Conservation (phyloP, 2,888 invertebrate genomes). For the Xestia rhomboidea region DNA sequence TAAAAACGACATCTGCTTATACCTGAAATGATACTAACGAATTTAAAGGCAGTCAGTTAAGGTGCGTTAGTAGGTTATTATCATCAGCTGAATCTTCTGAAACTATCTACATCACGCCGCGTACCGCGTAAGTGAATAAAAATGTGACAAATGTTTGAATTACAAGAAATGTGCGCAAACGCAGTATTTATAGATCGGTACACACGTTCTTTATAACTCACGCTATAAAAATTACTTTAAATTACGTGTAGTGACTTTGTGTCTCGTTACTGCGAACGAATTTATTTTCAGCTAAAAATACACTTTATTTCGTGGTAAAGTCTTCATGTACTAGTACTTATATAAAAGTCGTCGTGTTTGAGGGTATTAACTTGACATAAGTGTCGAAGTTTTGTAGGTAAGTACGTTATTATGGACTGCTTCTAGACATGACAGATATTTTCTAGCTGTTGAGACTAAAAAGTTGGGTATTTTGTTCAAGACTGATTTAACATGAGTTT, state of each 20-base stretch:
- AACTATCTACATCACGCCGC: neutral
- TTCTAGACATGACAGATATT: slow-evolving; percentile 21
- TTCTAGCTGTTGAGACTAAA: neutral
- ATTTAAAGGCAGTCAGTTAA: no score
- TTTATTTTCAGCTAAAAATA: slow-evolving; percentile 61
- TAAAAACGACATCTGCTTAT: no score
- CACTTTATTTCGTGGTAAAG: slow-evolving; percentile 46
- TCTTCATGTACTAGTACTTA: slow-evolving; percentile 8
- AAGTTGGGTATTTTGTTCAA: neutral
- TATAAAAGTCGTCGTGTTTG: neutral
- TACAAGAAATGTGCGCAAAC: slow-evolving; percentile 75
- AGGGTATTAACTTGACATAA: slow-evolving; percentile 28
- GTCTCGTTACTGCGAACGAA: slow-evolving; percentile 60
- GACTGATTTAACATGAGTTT: no score
- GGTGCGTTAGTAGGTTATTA: no score
- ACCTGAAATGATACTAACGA: no score
- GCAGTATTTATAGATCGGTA: slow-evolving; percentile 71
- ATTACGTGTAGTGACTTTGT: slow-evolving; percentile 60
- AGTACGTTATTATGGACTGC: slow-evolving; percentile 3
- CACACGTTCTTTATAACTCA: slow-evolving; percentile 62
- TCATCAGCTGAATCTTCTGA: slow-evolving; percentile 34
- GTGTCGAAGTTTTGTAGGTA: slow-evolving; percentile 34
- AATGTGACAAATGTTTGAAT: slow-evolving; percentile 78
- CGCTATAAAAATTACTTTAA: slow-evolving; percentile 66
- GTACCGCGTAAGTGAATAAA: slow-evolving; percentile 67